Evolutionary conservation across 2,888 invertebrate genomes (phyloP), one percentile per base, ranked within the genome.

Genomic region (Sinopyrophorus schimmeli): DNA sequence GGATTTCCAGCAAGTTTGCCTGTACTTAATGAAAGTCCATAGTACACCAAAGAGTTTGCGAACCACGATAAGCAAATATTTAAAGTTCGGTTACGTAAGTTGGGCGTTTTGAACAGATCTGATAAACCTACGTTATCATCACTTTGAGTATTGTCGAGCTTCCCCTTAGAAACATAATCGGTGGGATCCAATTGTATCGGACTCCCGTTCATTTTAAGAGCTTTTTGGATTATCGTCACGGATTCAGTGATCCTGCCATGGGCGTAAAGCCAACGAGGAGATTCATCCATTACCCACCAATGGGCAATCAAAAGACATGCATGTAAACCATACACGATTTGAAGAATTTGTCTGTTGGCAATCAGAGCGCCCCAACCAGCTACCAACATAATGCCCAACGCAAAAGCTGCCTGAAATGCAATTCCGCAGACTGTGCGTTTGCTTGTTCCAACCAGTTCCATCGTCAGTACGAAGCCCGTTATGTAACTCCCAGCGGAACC

Each of bases 201-300:
- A 20, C 80, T 83, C 27, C 79, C 79, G 67, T 92, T 92, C 59
- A 80, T 82, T 66, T 81, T 83, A n/a, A 89, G 69, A n/a, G 84
- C 91, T 65, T 80, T 87, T 58, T 83, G 79, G 3, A 90, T 80
- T 52, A 92, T 89, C 5, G 79, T 77, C 0, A 90, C 80, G 0
- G 91, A 85, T 71, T 91, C 87, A 35, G 79, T 78, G 0, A 80
- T 75, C 31, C 84, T 78, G 0, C 90, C 91, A 67, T 91, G 89
- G 20, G 86, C 83, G 91, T 92, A 92, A 4, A 92, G 72, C 92
- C 92, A 92, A 9, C 91, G 80, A 0, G 91, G 90, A 4, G 91
- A 92, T 74, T 92, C 92, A 61, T 92, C 91, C 81, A 92, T 86
- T 3, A 89, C 73, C 92, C 92, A 91, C 80, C 89, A 89, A 66